phyloP scores from a whole-genome alignment of 2,888 invertebrate species.

The Neuroscelio doddi region DNA sequence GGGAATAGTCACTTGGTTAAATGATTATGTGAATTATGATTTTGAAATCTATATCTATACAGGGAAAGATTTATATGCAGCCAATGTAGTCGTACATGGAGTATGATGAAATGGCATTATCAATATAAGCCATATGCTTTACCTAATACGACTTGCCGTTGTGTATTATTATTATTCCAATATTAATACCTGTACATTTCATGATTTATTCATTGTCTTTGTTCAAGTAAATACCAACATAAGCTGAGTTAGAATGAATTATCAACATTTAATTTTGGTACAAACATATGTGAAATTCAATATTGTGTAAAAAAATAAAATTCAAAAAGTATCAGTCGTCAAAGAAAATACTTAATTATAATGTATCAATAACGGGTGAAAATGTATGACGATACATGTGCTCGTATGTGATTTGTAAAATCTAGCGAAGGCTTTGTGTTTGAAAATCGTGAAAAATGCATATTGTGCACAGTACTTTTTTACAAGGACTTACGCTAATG shows the following conservation, averaged over 20 bases:
- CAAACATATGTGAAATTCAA: too few species aligned
- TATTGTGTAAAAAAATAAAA: too few species aligned
- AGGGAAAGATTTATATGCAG: neutral
- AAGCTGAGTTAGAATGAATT: neutral
- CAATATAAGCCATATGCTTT: neutral
- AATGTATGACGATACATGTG: too few species aligned
- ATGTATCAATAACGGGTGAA: too few species aligned
- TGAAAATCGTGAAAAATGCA: constrained; percentile 2
- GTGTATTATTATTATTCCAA: neutral
- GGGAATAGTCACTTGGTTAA: neutral
- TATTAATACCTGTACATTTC: neutral
- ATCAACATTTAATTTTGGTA: neutral
- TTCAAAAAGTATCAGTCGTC: too few species aligned
- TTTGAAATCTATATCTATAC: neutral
- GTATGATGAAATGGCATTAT: constrained; percentile 2
- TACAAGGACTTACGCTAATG: constrained; percentile 5
- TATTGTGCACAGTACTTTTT: neutral
- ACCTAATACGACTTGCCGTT: neutral
- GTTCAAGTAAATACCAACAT: neutral
- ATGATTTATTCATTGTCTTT: neutral
- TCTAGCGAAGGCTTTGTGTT: neutral
- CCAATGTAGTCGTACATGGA: neutral
- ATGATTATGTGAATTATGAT: constrained; percentile 7
- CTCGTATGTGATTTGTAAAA: too few species aligned
- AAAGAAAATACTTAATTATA: too few species aligned